Conservation (phyloP, 2,888 invertebrate species). For the Pseudanteris insignis region DNA sequence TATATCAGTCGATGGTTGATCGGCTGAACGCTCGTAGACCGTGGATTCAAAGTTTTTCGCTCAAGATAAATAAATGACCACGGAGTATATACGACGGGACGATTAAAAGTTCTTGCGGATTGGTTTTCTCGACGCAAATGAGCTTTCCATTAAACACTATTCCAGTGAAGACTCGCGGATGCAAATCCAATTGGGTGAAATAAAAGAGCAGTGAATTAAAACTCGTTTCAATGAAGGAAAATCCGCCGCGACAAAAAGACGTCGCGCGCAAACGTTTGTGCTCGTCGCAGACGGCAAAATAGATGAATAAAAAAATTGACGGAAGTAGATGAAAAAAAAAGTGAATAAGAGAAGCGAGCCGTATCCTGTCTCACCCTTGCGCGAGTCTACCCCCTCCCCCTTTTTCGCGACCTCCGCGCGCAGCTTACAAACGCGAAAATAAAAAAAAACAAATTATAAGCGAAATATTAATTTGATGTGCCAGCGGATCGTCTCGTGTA, state of each 20-base stretch:
- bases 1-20: slow-evolving; percentile 16
- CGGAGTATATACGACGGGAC: slow-evolving; percentile 21
- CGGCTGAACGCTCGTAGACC: slow-evolving; percentile 15
- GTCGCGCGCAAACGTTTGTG: slow-evolving; percentile 5
- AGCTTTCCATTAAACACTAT: slow-evolving; percentile 41
- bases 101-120: slow-evolving; percentile 40
- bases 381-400: too few relatives aligned
- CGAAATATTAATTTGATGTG: slow-evolving; percentile 20
- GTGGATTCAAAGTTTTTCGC: slow-evolving; percentile 35
- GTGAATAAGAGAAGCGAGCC: too few relatives aligned
- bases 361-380: too few relatives aligned
- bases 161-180: slow-evolving; percentile 34
- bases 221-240: slow-evolving; percentile 28
- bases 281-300: not conserved
- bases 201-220: slow-evolving; percentile 39
- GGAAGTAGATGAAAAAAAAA: not conserved
- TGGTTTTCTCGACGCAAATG: slow-evolving; percentile 39
- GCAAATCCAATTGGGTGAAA: slow-evolving; percentile 40
- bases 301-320: slow-evolving; percentile 5
- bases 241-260: slow-evolving; percentile 24
- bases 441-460: slow-evolving; percentile 2
- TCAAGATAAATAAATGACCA: slow-evolving; percentile 37
- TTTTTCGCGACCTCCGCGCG: too few relatives aligned
- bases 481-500: slow-evolving; percentile 17
- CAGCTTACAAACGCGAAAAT: slow-evolving; percentile 2